Base-by-base conservation (phyloP, 2,113 vertebrate genomes). In the Apodemus speciosus region DNA sequence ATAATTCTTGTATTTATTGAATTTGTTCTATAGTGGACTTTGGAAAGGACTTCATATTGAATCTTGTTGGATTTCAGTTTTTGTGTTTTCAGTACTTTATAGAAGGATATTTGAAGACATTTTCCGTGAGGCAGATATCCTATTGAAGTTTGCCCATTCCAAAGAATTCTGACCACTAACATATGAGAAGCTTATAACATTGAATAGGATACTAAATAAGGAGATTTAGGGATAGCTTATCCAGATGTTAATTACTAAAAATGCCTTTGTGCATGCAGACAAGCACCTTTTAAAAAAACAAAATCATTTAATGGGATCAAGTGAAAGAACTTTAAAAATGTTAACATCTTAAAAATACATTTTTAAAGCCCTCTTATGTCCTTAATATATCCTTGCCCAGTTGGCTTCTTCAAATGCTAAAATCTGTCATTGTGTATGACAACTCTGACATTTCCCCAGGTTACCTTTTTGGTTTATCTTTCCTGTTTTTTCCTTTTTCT, bases 31-130 rank as follows among this genome's bases (percentile, higher is more conserved):
- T 81, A 64, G 51, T 92, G 56, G 40, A 53, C 49, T 58, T 89
- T 95, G 77, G 64, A 77, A 69, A 89, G 75, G 94, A 89, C 71
- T 88, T 94, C 38, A 60, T 88, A 51, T 16, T 91, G 60, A 95
- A 94, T 66, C 43, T 66, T 81, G 53, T 88, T 85, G 62, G 49
- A 66, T 95, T 96, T 95, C 85, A 95, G 0, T 75, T 95, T 85
- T 60, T 53, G 43, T 35, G 38, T 89, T n/a, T 86, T 56, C 27
- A 53, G 30, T 94, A 43, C 40, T 92, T 62, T 93, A 93, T 62
- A 68, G 69, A 53, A 91, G 81, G 92, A 73, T 93, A 88, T 40
- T 40, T 21, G 66, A 95, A 93, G 62, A 93, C 40, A 75, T 90
- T 79, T 73, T 46, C 60, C 93, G 95, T 92, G 72, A 92, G 66